A percentile compares a stretch with the other conserved stretches of the same genome.
phyloP scores from a whole-genome alignment of 2,797 vertebrate species.

The Toxotes lorentzi region DNA sequence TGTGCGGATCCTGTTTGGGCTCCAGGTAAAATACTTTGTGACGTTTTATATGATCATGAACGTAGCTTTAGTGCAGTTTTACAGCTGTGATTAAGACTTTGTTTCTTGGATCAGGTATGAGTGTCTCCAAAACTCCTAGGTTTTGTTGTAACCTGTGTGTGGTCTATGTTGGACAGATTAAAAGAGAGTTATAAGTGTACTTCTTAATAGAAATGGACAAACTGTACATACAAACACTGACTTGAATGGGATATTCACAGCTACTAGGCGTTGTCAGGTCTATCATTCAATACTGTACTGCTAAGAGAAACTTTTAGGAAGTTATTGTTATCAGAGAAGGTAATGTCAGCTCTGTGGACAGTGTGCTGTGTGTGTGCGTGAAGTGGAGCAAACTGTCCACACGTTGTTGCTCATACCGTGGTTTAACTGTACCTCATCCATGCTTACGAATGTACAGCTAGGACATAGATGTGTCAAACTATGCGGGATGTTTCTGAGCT shows the following conservation, averaged over 20 bases:
- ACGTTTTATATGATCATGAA: conserved; percentile 50
- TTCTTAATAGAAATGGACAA: conserved; percentile 61
- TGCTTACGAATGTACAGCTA: conserved; percentile 71
- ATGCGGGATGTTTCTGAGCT: conserved; percentile 35
- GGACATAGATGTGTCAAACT: conserved; percentile 40
- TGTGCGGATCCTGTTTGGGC: conserved; percentile 36
- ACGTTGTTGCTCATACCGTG: conserved; percentile 23
- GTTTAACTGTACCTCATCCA: conserved; percentile 68
- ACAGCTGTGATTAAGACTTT: conserved; percentile 17
- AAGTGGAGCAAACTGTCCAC: conserved; percentile 42
- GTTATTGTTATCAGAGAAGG: conserved; percentile 24
- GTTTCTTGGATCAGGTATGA: conserved; percentile 40
- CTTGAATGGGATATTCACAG: conserved; percentile 55
- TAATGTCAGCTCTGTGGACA: conserved; percentile 44
- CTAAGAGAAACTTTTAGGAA: conserved; percentile 37
- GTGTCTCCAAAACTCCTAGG: conserved; percentile 37
- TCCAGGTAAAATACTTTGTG: conserved; percentile 28
- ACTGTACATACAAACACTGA: conserved; percentile 65
- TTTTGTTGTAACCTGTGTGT: conserved; percentile 40
- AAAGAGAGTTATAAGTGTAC: conserved; percentile 64
- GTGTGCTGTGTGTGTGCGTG: conserved; percentile 18
- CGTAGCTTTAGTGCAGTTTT: conserved; percentile 34
- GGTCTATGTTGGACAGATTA: conserved; percentile 34
- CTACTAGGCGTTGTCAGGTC: conserved; percentile 57
- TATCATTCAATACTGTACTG: conserved; percentile 60